Percentiles rank a stretch among this genome's conserved stretches.
Conservation (phyloP, 1,140 invertebrate genomes). For the Microplitis mediator region DNA sequence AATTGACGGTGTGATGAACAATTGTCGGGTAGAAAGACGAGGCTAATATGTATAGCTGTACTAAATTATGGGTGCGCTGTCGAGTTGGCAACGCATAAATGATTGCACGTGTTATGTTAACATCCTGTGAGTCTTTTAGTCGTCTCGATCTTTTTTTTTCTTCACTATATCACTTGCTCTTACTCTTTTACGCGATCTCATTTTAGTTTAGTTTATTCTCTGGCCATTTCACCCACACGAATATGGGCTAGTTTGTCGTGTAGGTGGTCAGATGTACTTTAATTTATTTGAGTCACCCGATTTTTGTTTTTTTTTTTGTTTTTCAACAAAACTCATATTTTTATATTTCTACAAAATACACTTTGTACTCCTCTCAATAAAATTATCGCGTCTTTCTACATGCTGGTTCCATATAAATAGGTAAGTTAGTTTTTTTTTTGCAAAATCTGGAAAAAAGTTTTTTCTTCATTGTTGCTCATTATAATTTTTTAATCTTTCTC, state of each 20-base stretch:
- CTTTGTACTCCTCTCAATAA: too few species aligned
- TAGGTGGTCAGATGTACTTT: constrained; percentile 38
- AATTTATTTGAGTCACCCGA: constrained; percentile 57
- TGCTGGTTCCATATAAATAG: too few species aligned
- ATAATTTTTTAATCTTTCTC: too few species aligned
- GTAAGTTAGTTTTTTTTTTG: too few species aligned
- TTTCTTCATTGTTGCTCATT: too few species aligned
- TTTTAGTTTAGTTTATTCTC: not conserved
- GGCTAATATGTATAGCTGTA: constrained; percentile 52
- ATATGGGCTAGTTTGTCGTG: constrained; percentile 38
- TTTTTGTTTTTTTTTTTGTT: too few species aligned
- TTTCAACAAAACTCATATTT: too few species aligned
- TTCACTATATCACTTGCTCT: constrained; percentile 11
- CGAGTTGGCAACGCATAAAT: constrained; percentile 59
- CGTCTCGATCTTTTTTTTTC: not conserved
- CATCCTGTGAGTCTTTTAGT: constrained; percentile 41
- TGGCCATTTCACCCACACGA: constrained; percentile 47
- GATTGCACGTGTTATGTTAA: constrained; percentile 63
- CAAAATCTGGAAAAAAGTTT: too few species aligned
- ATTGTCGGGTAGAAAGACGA: constrained; percentile 24
- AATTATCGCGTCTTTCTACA: too few species aligned
- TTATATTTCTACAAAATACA: too few species aligned
- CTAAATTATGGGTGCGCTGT: constrained; percentile 60
- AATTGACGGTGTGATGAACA: too few species aligned
- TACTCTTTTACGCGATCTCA: not conserved